phyloP scores from a whole-genome alignment of 1,140 invertebrate genomes.

The Solenopsis invicta region DNA sequence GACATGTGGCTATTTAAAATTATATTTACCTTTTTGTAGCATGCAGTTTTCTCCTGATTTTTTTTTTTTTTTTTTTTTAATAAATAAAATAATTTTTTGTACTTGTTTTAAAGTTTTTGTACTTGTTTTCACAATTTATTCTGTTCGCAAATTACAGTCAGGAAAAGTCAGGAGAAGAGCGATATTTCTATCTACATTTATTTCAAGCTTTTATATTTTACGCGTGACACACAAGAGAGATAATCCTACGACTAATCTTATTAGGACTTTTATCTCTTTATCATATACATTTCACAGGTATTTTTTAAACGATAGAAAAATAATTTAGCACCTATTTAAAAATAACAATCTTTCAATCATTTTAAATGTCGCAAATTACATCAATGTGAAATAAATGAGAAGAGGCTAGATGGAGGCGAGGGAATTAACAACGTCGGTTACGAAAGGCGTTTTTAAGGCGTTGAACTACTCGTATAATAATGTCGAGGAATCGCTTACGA shows the following conservation, averaged over 20 bases:
- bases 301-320: neutral
- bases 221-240: neutral
- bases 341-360: neutral
- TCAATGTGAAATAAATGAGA: neutral
- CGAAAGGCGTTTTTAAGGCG: neutral
- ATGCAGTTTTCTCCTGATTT: too few relatives aligned
- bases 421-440: neutral
- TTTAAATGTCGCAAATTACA: neutral
- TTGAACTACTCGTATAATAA: too few relatives aligned
- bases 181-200: neutral
- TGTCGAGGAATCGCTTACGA: conserved; percentile 7
- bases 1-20: neutral
- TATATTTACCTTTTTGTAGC: too few relatives aligned
- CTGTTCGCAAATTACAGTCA: too few relatives aligned
- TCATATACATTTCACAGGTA: neutral
- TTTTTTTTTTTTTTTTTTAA: too few relatives aligned
- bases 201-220: neutral
- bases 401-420: neutral
- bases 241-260: neutral
- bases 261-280: neutral
- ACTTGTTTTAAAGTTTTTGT: too few relatives aligned
- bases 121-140: too few relatives aligned
- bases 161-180: too few relatives aligned
- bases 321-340: neutral
- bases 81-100: too few relatives aligned